A percentile compares a stretch with the other conserved stretches of the same genome.
phyloP scores from a whole-genome alignment of 2,888 invertebrate species.

The Amblyjoppa fuscipennis region DNA sequence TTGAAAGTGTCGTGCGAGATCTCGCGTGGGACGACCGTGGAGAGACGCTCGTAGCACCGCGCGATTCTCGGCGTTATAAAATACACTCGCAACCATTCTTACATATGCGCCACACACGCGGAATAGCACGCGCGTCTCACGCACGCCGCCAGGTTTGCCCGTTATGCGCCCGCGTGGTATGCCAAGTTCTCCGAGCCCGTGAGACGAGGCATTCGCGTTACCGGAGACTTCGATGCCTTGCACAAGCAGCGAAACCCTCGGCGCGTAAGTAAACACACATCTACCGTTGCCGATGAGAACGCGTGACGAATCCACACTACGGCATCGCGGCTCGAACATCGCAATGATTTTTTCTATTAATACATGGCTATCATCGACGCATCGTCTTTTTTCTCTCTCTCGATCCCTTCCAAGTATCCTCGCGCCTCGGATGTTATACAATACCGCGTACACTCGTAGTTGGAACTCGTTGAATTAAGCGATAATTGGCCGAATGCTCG shows the following conservation, averaged over 20 bases:
- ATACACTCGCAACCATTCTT: neutral
- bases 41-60: neutral
- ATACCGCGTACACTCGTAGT: neutral
- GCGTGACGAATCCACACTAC: slow-evolving; percentile 53
- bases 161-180: slow-evolving; percentile 54
- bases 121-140: slow-evolving; percentile 25
- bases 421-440: slow-evolving; percentile 19
- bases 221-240: slow-evolving; percentile 67
- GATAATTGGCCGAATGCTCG: slow-evolving; percentile 6
- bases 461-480: slow-evolving; percentile 12
- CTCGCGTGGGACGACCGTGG: slow-evolving; percentile 53
- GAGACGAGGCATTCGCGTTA: slow-evolving; percentile 2
- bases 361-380: neutral
- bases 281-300: slow-evolving; percentile 28
- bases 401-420: neutral
- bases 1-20: slow-evolving; percentile 38
- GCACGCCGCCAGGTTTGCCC: slow-evolving; percentile 46
- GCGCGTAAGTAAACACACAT: slow-evolving; percentile 2
- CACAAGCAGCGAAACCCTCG: slow-evolving; percentile 51
- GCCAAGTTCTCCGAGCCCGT: slow-evolving; percentile 33
- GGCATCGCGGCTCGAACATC: neutral
- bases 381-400: neutral
- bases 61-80: neutral
- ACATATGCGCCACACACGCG: slow-evolving; percentile 1
- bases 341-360: slow-evolving; percentile 40